Conservation (phyloP, 92 coral and sea anemone species). For the Epizoanthus scotinus region DNA sequence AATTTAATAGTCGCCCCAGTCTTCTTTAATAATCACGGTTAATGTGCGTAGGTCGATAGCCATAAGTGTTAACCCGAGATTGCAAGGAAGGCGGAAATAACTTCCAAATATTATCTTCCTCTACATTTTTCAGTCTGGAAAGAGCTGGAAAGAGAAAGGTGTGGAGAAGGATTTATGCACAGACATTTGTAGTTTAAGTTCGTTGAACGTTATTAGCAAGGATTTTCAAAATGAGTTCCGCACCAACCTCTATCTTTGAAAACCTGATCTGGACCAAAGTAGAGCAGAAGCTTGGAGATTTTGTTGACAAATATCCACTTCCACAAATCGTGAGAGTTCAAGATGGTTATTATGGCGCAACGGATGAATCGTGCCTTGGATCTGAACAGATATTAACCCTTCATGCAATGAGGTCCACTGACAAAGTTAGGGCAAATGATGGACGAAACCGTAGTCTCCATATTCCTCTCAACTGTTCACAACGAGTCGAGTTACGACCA, state of each 20-base stretch:
- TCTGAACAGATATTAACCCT: slow-evolving; percentile 84
- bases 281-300: slow-evolving; percentile 72
- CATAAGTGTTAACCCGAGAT: no score
- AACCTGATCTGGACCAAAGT: slow-evolving; percentile 84
- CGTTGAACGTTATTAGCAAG: no score
- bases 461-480: slow-evolving; percentile 88
- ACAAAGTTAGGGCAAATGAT: slow-evolving; percentile 84
- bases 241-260: slow-evolving; percentile 17
- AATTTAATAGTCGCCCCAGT: no score
- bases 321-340: slow-evolving; percentile 95
- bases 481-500: slow-evolving; percentile 91
- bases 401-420: slow-evolving; percentile 81
- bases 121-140: no score
- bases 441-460: slow-evolving; percentile 71
- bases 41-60: no score
- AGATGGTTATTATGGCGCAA: slow-evolving; percentile 94
- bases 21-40: no score
- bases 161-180: no score
- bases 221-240: slow-evolving; percentile 25
- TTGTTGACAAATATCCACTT: slow-evolving; percentile 75
- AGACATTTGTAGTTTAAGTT: no score
- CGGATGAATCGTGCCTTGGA: slow-evolving; percentile 94
- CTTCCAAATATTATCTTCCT: no score
- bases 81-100: no score
- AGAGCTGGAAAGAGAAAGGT: no score